Conservation (phyloP, 2,888 invertebrate genomes). For the Hymenopus coronatus region DNA sequence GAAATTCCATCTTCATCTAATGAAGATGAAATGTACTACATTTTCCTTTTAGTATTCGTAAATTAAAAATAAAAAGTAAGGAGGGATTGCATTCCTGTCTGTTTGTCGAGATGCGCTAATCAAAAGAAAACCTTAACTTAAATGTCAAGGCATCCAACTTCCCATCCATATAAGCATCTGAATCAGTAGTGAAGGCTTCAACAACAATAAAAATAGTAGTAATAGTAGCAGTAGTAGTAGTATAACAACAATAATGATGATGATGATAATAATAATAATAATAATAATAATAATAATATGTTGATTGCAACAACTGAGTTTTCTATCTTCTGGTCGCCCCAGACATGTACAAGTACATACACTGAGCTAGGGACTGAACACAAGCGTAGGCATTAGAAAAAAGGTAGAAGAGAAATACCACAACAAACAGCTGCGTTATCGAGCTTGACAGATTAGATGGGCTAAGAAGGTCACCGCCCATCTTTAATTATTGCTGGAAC, state of each 20-base stretch:
- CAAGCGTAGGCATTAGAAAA: background rate
- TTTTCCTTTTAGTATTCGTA: background rate
- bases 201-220: background rate
- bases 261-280: no score
- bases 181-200: background rate
- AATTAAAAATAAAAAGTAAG: background rate
- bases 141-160: background rate
- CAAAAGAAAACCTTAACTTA: background rate
- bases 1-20: background rate
- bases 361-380: background rate
- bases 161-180: background rate
- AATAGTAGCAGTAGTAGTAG: no score
- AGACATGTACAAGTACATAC: background rate
- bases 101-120: background rate
- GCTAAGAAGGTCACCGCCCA: constrained; percentile 6
- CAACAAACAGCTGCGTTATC: background rate
- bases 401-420: background rate
- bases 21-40: no score
- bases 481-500: constrained; percentile 10
- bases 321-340: background rate
- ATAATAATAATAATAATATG: no score
- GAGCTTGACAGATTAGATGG: constrained; percentile 1
- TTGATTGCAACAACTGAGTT: background rate
- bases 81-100: background rate
- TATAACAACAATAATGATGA: no score